phyloP scores from a whole-genome alignment of 1,140 invertebrate species.

The Caenorhabditis brenneri region DNA sequence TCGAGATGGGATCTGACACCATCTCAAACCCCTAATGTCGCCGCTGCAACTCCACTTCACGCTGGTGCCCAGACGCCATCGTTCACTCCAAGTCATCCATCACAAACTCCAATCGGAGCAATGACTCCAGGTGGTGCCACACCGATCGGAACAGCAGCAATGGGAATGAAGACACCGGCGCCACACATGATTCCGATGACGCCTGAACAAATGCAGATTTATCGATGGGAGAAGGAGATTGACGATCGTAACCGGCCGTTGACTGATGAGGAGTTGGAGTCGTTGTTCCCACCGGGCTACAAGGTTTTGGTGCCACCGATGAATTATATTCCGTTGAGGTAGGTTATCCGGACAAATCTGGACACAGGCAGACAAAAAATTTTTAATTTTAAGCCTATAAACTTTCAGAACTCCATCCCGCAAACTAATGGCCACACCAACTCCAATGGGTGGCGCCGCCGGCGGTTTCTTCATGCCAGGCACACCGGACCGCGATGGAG shows the following conservation, averaged over 20 bases:
- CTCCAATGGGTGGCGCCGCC: constrained; percentile 84
- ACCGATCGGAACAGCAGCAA: constrained; percentile 92
- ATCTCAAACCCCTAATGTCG: constrained; percentile 67
- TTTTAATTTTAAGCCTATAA: background rate
- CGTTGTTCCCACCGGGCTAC: constrained; percentile 95
- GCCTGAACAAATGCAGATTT: constrained; percentile 95
- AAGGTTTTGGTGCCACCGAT: constrained; percentile 90
- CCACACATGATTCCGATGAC: constrained; percentile 87
- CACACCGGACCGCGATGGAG: constrained; percentile 72
- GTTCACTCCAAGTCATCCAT: constrained; percentile 66
- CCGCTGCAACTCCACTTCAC: constrained; percentile 62
- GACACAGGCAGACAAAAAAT: no score
- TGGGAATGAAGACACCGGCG: constrained; percentile 95
- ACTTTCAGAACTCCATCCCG: constrained; percentile 84
- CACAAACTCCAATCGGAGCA: constrained; percentile 63
- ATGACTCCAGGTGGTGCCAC: constrained; percentile 83
- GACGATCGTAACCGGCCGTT: constrained; percentile 94
- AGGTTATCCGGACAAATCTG: background rate
- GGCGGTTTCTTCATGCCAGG: constrained; percentile 90
- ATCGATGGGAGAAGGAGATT: constrained; percentile 81
- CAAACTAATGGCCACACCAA: constrained; percentile 95
- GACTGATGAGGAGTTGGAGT: constrained; percentile 93
- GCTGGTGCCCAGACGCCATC: constrained; percentile 59
- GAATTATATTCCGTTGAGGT: constrained; percentile 81
- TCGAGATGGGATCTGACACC: constrained; percentile 98